Base-by-base conservation (phyloP, 2,888 invertebrate genomes). In the Melipona bicolor region DNA sequence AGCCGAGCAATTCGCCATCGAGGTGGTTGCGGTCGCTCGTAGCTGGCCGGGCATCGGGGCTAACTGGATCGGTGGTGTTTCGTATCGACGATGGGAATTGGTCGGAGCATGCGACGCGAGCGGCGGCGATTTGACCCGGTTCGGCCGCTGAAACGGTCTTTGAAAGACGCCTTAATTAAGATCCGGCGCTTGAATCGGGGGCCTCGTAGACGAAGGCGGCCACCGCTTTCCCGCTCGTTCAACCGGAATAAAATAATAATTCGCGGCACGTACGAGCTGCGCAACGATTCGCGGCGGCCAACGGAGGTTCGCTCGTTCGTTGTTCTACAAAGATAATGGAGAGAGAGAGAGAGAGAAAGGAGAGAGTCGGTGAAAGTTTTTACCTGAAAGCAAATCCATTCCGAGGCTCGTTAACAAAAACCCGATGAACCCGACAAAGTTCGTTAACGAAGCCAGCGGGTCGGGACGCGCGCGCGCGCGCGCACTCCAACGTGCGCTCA, bases 341-440 rank as follows among this genome's bases (percentile, higher is more conserved):
- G 68, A 27, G 79, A 43, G 43, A 43, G 2, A 43, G 9, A 67
- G 82, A 65, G 68, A 27, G 79, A 52, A 19, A 67, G 82, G 80
- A 65, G 68, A 27, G 79, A 52, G n/a, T 50, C 32, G 54, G 21
- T 64, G 70, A 82, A 88, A 84, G 80, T 88, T 88, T 84, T 82
- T 84, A 50, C 65, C 77, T 49, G 82, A 84, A 75, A 88, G 80
- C 84, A 82, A 81, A 78, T 88, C 81, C 77, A 77, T 79, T 86
- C 81, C 74, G 73, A 43, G 81, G 86, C 81, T 89, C 89, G 89
- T 89, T 89, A 86, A 86, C 86, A 89, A 89, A 89, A 89, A 89
- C 80, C 83, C 84, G 79, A 84, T 83, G 89, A 89, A 79, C 81
- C 80, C 77, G 67, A 75, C 81, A 75, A 89, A 89, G 87, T 89